Conservation (phyloP, 2,888 invertebrate genomes). For the Miltochrista miniata region DNA sequence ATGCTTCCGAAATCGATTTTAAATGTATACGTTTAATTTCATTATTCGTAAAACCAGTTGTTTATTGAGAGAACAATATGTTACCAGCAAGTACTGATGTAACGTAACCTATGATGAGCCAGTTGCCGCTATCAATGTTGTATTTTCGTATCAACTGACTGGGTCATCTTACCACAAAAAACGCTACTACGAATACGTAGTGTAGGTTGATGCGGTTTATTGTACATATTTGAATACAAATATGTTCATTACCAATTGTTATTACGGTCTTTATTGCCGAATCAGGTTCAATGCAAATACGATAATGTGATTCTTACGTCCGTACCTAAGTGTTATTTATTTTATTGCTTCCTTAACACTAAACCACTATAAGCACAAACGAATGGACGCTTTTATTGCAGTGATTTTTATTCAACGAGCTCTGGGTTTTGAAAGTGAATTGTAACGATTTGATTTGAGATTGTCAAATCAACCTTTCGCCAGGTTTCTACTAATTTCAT, state of each 20-base stretch:
- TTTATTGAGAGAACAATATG: slow-evolving; percentile 16
- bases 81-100: no score
- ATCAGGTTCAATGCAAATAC: slow-evolving; percentile 20
- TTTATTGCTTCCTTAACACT: slow-evolving; percentile 4
- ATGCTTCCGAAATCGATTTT: slow-evolving; percentile 73
- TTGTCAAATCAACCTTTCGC: no score
- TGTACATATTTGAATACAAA: slow-evolving; percentile 22
- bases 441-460: no score
- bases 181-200: background rate
- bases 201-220: no score
- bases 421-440: no score
- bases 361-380: background rate
- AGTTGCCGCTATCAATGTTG: background rate
- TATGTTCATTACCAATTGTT: slow-evolving; percentile 15
- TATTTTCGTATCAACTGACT: slow-evolving; percentile 2
- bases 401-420: background rate
- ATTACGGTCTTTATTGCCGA: slow-evolving; percentile 9
- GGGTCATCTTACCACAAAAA: slow-evolving; percentile 1
- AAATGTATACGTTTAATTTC: slow-evolving; percentile 56
- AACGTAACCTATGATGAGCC: no score
- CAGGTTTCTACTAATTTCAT: no score
- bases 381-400: background rate
- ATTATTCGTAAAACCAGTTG: slow-evolving; percentile 16
- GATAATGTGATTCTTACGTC: slow-evolving; percentile 21
- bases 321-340: slow-evolving; percentile 7